phyloP scores from a whole-genome alignment of 2,113 vertebrate species.

The Elephantulus edwardii region DNA sequence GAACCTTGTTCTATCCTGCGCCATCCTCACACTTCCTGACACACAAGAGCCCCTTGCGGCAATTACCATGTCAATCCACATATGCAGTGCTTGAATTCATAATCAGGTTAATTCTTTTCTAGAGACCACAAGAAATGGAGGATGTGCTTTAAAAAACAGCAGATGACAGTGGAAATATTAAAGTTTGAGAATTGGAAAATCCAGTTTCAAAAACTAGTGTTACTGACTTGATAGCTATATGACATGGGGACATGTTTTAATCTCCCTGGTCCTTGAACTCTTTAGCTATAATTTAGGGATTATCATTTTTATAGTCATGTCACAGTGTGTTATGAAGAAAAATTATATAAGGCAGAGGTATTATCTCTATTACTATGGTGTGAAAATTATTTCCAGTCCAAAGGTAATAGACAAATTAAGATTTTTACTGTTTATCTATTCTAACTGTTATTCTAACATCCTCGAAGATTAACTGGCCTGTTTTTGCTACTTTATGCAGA shows the following conservation, averaged over 20 bases:
- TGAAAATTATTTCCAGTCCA: conserved; percentile 27
- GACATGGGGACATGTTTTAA: not conserved
- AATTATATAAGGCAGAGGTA: not conserved
- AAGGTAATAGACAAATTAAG: not conserved
- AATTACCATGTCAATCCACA: not conserved
- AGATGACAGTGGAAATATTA: not conserved
- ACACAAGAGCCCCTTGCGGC: too few relatives aligned
- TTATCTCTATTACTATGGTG: not conserved
- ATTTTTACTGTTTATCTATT: not conserved
- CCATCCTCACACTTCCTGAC: too few relatives aligned
- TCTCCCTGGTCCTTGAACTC: not conserved
- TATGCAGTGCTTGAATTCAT: not conserved
- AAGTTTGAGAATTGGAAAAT: not conserved
- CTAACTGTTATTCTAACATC: not conserved
- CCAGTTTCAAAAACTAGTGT: not conserved
- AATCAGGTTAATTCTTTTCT: not conserved
- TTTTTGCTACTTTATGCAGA: conserved; percentile 66
- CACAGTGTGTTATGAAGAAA: too few relatives aligned
- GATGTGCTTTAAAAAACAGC: not conserved
- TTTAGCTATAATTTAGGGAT: conserved; percentile 12
- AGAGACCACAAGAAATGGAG: not conserved
- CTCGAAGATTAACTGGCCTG: not conserved
- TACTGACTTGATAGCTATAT: not conserved
- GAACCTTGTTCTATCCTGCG: too few relatives aligned
- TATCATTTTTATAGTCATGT: not conserved